Evolutionary conservation across 2,797 vertebrate species (phyloP).

Genomic region (Schizopygopsis pylzovi): DNA sequence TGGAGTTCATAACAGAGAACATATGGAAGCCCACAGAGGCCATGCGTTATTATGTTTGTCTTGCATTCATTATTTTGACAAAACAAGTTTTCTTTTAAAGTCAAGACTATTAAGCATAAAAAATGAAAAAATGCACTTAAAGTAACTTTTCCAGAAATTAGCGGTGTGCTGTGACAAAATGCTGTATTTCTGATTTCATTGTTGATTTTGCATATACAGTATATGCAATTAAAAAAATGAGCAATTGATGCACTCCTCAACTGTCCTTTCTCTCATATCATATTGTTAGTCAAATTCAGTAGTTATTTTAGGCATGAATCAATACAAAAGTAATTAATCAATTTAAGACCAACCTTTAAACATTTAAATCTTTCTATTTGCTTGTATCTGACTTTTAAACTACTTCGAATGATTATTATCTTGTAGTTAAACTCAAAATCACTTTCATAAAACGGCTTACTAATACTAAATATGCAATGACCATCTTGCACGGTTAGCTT

Average conservation of each 20-base stretch:
- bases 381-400: not conserved
- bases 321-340: not conserved
- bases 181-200: not conserved
- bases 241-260: not conserved
- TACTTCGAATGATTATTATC: not conserved
- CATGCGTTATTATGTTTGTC: not conserved
- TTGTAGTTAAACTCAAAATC: not conserved
- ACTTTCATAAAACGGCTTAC: not conserved
- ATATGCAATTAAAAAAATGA: not conserved
- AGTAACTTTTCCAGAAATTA: not conserved
- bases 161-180: not conserved
- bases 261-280: not conserved
- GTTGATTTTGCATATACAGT: not conserved
- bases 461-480: not conserved
- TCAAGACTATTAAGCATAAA: not conserved
- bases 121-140: not conserved
- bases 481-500: not conserved
- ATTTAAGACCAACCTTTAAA: not conserved
- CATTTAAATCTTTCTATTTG: not conserved
- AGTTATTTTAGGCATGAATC: not conserved
- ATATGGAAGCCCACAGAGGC: not conserved
- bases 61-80: not conserved
- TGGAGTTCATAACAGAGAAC: not conserved
- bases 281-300: not conserved
- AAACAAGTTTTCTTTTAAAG: not conserved